These are phyloP conservation scores for Scaptomyza polygonia DNA, from an alignment of 2,888 invertebrate species.

Conservation along the genomic window DNA sequence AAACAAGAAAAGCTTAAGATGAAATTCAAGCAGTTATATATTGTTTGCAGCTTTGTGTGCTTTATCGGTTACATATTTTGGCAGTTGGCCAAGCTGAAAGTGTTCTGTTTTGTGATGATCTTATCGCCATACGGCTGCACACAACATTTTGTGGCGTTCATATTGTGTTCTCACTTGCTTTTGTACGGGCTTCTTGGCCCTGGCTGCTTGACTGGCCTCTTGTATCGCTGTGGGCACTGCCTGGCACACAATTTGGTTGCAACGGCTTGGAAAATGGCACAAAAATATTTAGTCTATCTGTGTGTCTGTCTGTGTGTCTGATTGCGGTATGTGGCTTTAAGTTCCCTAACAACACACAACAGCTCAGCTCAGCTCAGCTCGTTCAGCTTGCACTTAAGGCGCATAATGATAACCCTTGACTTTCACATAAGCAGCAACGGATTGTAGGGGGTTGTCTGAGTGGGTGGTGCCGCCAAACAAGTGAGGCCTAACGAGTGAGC, in stretches of 20 bases:
- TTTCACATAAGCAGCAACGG: slow-evolving; percentile 54
- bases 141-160: slow-evolving; percentile 47
- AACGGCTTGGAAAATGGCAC: slow-evolving; percentile 71
- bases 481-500: slow-evolving; percentile 73
- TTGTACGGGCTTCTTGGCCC: slow-evolving; percentile 39
- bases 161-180: slow-evolving; percentile 64
- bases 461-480: slow-evolving; percentile 51
- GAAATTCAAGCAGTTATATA: slow-evolving; percentile 53
- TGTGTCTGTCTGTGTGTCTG: not conserved
- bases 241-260: slow-evolving; percentile 64
- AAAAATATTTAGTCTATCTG: slow-evolving; percentile 32
- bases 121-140: slow-evolving; percentile 65
- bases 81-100: slow-evolving; percentile 60
- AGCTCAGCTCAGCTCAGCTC: slow-evolving; percentile 22
- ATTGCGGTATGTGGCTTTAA: slow-evolving; percentile 26
- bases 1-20: slow-evolving; percentile 15
- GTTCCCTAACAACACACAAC: slow-evolving; percentile 32
- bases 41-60: not conserved
- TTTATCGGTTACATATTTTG: slow-evolving; percentile 32
- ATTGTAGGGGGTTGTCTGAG: not conserved
- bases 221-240: slow-evolving; percentile 39
- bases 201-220: slow-evolving; percentile 57
- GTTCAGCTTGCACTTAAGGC: slow-evolving; percentile 41
- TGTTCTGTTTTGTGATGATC: slow-evolving; percentile 73
- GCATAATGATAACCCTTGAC: slow-evolving; percentile 79